Evolutionary conservation across 2,888 invertebrate species (phyloP).

Genomic region (Brenthis daphne): DNA sequence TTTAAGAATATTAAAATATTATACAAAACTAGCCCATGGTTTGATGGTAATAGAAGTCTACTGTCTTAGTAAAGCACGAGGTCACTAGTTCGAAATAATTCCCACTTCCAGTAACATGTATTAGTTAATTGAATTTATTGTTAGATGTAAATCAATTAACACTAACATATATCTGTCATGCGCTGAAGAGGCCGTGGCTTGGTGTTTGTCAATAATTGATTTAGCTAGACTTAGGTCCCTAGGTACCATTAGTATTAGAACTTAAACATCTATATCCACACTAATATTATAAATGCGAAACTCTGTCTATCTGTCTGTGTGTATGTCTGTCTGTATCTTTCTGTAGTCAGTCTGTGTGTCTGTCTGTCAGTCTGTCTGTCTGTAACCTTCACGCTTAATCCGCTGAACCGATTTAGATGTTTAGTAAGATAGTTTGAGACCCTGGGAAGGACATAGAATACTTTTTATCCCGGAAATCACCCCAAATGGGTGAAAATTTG

Average conservation of each 20-base stretch:
- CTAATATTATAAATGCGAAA: no score
- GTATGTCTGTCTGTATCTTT: no score
- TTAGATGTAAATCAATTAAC: slow-evolving; percentile 30
- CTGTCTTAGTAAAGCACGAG: no score
- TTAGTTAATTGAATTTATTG: slow-evolving; percentile 7
- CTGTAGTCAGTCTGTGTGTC: no score
- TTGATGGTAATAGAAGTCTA: no score
- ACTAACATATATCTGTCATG: slow-evolving; percentile 29
- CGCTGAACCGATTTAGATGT: not conserved
- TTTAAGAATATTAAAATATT: no score
- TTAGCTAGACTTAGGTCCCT: slow-evolving; percentile 11
- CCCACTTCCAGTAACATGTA: not conserved
- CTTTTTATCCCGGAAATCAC: no score
- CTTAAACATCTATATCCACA: not conserved
- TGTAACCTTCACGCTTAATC: not conserved
- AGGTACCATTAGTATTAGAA: slow-evolving; percentile 8
- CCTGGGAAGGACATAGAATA: no score
- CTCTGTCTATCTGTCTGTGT: no score
- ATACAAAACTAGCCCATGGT: no score
- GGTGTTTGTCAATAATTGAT: slow-evolving; percentile 31
- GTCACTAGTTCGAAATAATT: not conserved
- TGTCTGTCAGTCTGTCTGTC: no score
- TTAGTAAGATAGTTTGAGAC: not conserved
- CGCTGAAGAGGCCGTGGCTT: slow-evolving; percentile 21
- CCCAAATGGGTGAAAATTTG: no score